Evolutionary conservation across 2,888 invertebrate genomes (phyloP).

Genomic region (Geotrupes spiniger): DNA sequence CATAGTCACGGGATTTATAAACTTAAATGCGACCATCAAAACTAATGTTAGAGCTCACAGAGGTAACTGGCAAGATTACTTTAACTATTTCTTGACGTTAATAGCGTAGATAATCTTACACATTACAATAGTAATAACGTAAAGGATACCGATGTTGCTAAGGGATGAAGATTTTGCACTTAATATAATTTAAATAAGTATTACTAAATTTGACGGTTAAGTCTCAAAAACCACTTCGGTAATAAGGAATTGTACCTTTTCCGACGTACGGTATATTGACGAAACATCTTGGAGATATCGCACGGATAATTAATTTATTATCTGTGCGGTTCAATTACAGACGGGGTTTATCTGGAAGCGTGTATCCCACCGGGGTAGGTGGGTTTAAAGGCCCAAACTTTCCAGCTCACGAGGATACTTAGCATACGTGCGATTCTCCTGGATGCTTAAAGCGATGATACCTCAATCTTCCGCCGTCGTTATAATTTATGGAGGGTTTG

Average conservation of each 20-base stretch:
- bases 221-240: no score
- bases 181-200: not conserved
- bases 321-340: conserved; percentile 33
- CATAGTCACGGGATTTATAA: no score
- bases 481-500: conserved; percentile 19
- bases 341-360: conserved; percentile 32
- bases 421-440: conserved; percentile 35
- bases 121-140: no score
- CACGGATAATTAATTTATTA: conserved; percentile 20
- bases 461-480: conserved; percentile 24
- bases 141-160: not conserved
- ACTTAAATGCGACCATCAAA: no score
- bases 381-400: conserved; percentile 36
- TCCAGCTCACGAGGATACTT: conserved; percentile 34
- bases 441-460: conserved; percentile 31
- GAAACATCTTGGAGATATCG: conserved; percentile 7
- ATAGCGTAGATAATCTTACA: no score
- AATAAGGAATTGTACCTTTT: no score
- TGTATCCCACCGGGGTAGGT: conserved; percentile 31
- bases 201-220: not conserved
- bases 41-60: no score
- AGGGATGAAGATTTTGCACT: not conserved
- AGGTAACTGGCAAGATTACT: no score
- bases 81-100: no score
- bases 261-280: no score